Evolutionary conservation across 2,113 vertebrate species (phyloP).

Genomic region (Psammodynastes pulverulentus): DNA sequence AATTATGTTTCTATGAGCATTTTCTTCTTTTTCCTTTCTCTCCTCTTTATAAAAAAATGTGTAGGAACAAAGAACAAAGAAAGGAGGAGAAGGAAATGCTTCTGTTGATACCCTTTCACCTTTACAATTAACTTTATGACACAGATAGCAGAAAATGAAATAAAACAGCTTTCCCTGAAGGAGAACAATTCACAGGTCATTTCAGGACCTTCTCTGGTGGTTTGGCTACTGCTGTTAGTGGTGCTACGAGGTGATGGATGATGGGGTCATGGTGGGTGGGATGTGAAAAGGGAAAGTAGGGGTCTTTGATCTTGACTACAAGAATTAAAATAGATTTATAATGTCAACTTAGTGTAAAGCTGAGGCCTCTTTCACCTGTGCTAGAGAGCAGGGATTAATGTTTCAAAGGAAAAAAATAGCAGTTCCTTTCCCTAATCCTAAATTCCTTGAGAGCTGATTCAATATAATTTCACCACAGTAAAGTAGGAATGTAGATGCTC

Average conservation of each 20-base stretch:
- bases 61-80: neutral
- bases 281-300: neutral
- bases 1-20: neutral
- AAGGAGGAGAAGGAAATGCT: neutral
- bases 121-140: neutral
- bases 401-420: neutral
- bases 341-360: neutral
- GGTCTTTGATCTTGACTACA: neutral
- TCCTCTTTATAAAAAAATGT: neutral
- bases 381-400: neutral
- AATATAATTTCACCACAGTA: neutral
- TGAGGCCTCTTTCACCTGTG: neutral
- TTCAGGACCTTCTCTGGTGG: neutral
- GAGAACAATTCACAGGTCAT: neutral
- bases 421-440: neutral
- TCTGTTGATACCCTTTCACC: neutral
- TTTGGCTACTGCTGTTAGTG: neutral
- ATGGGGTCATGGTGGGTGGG: neutral
- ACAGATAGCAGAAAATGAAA: neutral
- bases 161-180: neutral
- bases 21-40: neutral
- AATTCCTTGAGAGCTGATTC: neutral
- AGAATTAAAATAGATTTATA: neutral
- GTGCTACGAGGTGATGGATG: neutral
- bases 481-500: neutral